Evolutionary conservation across 2,797 vertebrate genomes (phyloP), one percentile per base, ranked within the genome.

Genomic region (Coluber constrictor): DNA sequence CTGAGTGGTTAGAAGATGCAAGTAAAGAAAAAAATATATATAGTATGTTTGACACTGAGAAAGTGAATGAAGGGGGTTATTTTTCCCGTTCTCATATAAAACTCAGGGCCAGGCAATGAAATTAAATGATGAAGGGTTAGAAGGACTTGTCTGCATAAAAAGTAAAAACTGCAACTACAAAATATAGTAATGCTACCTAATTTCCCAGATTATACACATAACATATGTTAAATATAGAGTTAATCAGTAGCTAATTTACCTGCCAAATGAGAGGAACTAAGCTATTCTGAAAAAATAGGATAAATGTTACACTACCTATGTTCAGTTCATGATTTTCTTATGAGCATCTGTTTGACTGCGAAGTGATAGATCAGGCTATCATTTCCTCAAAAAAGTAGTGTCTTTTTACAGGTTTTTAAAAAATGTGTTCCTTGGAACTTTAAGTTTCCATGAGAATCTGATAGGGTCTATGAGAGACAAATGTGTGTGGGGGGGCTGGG

Each of bases 401-500:
- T n/a, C 29, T 70, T 32, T 18, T 70, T 32, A 16, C 66, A 70
- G 66, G 15, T 70, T 70, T 32, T 70, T 32, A 27, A 60, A 60
- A 25, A 60, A 29, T 29, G 32, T 43, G 9, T 23, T 83, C 37
- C 18, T 43, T 43, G 70, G 70, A 79, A 79, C 70, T 43, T 43
- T 43, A 43, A 79, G 18, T 79, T 79, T 79, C 74, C 20, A 47
- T 83, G 20, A 83, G 1, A 47, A 83, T 25, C 10, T 47, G 37
- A 47, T 47, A 25, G 20, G 74, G 20, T 47, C 37, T 47, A 47
- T 47, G 74, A 83, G 9, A 79, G 37, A 47, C 37, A 83, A 83
- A 83, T 47, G 37, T 25, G 3, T 4, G 4, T 1, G 66, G 0
- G 15, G 5, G 0, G 15, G 13, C 3, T 12, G 37, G 20, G 20